Conservation (phyloP, 2,888 invertebrate species). For the Machimus atricapillus region DNA sequence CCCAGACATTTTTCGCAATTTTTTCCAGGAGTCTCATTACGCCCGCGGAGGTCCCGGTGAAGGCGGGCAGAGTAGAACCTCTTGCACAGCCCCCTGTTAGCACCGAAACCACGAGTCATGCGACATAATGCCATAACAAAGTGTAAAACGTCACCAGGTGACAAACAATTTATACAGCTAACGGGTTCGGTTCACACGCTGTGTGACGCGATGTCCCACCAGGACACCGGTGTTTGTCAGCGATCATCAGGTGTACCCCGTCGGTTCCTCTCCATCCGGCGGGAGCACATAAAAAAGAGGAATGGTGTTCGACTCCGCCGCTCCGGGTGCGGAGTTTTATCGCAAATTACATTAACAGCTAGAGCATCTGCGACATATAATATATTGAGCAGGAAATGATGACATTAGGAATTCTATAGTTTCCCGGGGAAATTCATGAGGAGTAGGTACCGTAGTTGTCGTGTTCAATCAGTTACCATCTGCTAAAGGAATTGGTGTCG, state of each 20-base stretch:
- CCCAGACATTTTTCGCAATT: background rate
- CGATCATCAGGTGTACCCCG: constrained; percentile 26
- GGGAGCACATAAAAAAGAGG: background rate
- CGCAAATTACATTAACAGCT: constrained; percentile 27
- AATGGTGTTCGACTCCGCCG: background rate
- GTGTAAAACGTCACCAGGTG: constrained; percentile 35
- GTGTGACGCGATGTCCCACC: background rate
- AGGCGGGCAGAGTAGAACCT: background rate
- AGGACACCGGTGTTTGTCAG: background rate
- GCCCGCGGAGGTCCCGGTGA: background rate
- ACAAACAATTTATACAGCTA: constrained; percentile 34
- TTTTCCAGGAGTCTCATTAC: background rate
- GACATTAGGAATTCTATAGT: constrained; percentile 15
- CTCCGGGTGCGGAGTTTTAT: background rate
- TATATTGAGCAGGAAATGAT: constrained; percentile 13
- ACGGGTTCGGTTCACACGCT: background rate
- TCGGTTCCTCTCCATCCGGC: background rate
- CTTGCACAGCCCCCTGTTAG: background rate
- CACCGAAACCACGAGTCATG: background rate
- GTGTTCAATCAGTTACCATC: constrained; percentile 24
- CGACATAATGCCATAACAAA: constrained; percentile 22
- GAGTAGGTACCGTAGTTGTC: background rate
- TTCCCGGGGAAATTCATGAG: background rate
- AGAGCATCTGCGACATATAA: constrained; percentile 7
- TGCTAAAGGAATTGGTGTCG: constrained; percentile 14